Evolutionary conservation across 2,888 invertebrate genomes (phyloP), one percentile per base, ranked within the genome.

Genomic region (Nebria brevicollis): DNA sequence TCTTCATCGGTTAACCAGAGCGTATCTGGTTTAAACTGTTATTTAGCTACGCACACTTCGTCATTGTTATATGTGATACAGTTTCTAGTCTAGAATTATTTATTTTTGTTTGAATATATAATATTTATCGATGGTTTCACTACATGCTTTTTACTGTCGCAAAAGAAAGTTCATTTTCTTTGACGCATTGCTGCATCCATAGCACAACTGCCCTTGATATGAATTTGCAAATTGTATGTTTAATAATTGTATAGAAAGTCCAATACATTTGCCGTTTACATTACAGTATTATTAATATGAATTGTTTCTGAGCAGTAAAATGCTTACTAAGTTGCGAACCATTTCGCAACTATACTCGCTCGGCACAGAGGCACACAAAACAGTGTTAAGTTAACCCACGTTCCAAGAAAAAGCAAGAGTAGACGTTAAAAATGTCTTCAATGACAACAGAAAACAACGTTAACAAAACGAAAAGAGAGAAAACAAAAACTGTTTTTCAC

Each of bases 41-140:
- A 54, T 13, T 54, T 54, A 54, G 54, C 54, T 13, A 54, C 54
- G 7, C 54, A 54, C 54, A 54, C 54, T 11, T 54, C 54, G 43
- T 8, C 43, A 43, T 43, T 43, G 43, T 43, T 8, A 43, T 43
- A 43, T 43, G 43, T 10, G 54, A 54, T 54, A 54, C 54, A 54
- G 54, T 54, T 54, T 54, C 54, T 54, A 54, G 11, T 54, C 54
- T 54, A 13, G 11, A 8, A 11, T 54, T 54, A 13, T 13, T 6
- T 54, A 54, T 8, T 54, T 54, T 54, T 54, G 54, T 54, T 54
- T 54, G 54, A 54, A 54, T 54, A 54, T 54, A 54, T 54, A 54
- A 54, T 54, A 54, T 54, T 54, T 54, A 54, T 54, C 54, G 54
- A 54, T 54, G 54, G 54, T 54, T 54, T 54, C 54, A 54, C 54